phyloP scores from a whole-genome alignment of 2,797 vertebrate species.

The Craterocephalus amniculus region DNA sequence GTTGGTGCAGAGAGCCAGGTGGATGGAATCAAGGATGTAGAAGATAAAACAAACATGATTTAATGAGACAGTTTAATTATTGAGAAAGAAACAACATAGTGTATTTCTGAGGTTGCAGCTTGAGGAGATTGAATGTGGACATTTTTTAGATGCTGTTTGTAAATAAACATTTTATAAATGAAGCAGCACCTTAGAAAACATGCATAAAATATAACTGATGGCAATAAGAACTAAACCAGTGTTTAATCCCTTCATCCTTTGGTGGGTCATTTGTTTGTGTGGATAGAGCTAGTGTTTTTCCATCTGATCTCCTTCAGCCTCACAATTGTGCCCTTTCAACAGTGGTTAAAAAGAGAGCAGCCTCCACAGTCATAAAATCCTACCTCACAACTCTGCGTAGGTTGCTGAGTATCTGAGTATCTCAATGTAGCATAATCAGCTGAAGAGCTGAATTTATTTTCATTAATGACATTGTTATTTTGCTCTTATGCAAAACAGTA shows the following conservation, averaged over 20 bases:
- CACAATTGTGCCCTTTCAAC: conserved; percentile 23
- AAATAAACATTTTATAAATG: neutral
- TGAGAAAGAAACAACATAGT: conserved; percentile 5
- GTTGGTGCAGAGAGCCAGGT: conserved; percentile 22
- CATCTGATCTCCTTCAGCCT: conserved; percentile 15
- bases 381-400: conserved; percentile 25
- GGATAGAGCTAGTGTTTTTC: neutral
- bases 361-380: conserved; percentile 23
- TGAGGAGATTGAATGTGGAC: neutral
- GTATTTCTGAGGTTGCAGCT: neutral
- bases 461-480: conserved; percentile 34
- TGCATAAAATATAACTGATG: neutral
- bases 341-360: conserved; percentile 6
- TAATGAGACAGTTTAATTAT: conserved; percentile 11
- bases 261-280: neutral
- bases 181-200: neutral
- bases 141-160: neutral
- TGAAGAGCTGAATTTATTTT: conserved; percentile 51
- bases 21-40: neutral
- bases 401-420: conserved; percentile 21
- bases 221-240: neutral
- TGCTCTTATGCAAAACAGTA: neutral
- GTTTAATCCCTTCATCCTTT: neutral
- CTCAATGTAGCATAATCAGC: conserved; percentile 33
- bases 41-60: conserved; percentile 22